phyloP scores from a whole-genome alignment of 2,113 vertebrate genomes.

The Festucalex cinctus region DNA sequence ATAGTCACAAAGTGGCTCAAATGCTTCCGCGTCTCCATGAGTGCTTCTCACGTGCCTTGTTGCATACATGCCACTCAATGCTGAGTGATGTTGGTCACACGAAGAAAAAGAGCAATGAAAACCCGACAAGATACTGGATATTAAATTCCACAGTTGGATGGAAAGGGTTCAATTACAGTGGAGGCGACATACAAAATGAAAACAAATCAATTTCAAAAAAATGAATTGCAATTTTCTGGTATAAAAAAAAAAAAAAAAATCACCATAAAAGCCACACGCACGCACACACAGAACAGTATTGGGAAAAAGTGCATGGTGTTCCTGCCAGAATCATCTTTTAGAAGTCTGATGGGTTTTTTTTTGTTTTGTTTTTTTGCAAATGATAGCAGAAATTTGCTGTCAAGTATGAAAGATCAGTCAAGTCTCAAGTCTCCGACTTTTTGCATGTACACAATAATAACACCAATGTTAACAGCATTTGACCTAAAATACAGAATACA shows the following conservation, averaged over 20 bases:
- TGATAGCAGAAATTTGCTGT: slow-evolving; percentile 61
- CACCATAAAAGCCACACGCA: slow-evolving; percentile 39
- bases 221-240: slow-evolving; percentile 44
- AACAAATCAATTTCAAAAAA: not conserved
- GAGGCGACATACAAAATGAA: slow-evolving; percentile 49
- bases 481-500: slow-evolving; percentile 65
- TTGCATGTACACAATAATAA: slow-evolving; percentile 67
- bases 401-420: slow-evolving; percentile 75
- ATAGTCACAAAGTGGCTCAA: slow-evolving; percentile 53
- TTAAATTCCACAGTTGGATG: slow-evolving; percentile 51
- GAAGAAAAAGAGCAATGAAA: slow-evolving; percentile 42
- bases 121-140: slow-evolving; percentile 43
- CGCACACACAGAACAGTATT: slow-evolving; percentile 15
- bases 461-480: slow-evolving; percentile 72
- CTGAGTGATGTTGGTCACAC: slow-evolving; percentile 38
- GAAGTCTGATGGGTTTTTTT: slow-evolving; percentile 22
- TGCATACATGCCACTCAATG: slow-evolving; percentile 28
- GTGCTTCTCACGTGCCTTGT: slow-evolving; percentile 37
- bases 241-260: slow-evolving; percentile 4
- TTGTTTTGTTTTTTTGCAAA: slow-evolving; percentile 46
- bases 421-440: slow-evolving; percentile 62
- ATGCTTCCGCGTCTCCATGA: slow-evolving; percentile 36
- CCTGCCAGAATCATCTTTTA: slow-evolving; percentile 47
- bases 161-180: slow-evolving; percentile 65
- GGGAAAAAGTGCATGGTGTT: slow-evolving; percentile 68